Conservation (phyloP, 2,888 invertebrate genomes). For the Mallateleia sp. region DNA sequence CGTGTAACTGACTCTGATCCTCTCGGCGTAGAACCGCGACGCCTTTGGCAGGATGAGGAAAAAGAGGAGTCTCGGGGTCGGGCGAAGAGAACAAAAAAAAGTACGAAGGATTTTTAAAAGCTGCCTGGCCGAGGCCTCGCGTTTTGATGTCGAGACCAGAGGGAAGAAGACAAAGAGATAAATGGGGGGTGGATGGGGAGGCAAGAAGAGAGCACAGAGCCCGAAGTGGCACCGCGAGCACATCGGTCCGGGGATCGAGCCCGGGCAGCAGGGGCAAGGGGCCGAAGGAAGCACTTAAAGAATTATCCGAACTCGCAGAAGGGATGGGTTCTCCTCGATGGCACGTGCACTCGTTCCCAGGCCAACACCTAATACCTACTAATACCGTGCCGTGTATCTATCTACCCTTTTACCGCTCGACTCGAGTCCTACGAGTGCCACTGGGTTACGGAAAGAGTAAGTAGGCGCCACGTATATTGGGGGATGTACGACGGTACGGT, state of each 20-base stretch:
- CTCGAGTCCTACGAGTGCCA: slow-evolving; percentile 87
- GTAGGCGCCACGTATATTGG: slow-evolving; percentile 64
- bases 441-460: slow-evolving; percentile 77
- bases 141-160: slow-evolving; percentile 65
- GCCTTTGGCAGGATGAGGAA: slow-evolving; percentile 76
- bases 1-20: slow-evolving; percentile 80
- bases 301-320: slow-evolving; percentile 89
- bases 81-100: slow-evolving; percentile 57
- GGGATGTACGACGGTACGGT: slow-evolving; percentile 49
- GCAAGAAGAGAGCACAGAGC: slow-evolving; percentile 66
- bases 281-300: slow-evolving; percentile 89
- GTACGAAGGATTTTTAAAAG: slow-evolving; percentile 77
- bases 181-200: slow-evolving; percentile 40
- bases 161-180: slow-evolving; percentile 65
- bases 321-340: slow-evolving; percentile 85
- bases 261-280: slow-evolving; percentile 75
- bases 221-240: slow-evolving; percentile 77
- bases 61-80: slow-evolving; percentile 44
- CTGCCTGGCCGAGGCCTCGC: slow-evolving; percentile 74
- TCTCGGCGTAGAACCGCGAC: slow-evolving; percentile 80
- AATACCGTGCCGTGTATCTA: slow-evolving; percentile 89
- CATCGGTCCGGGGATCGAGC: slow-evolving; percentile 75
- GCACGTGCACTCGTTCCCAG: slow-evolving; percentile 89
- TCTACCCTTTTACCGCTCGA: slow-evolving; percentile 89
- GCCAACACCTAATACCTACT: slow-evolving; percentile 90